These are phyloP conservation scores for Nephrotoma appendiculata DNA, from an alignment of 2,888 invertebrate species.

Conservation along the genomic window DNA sequence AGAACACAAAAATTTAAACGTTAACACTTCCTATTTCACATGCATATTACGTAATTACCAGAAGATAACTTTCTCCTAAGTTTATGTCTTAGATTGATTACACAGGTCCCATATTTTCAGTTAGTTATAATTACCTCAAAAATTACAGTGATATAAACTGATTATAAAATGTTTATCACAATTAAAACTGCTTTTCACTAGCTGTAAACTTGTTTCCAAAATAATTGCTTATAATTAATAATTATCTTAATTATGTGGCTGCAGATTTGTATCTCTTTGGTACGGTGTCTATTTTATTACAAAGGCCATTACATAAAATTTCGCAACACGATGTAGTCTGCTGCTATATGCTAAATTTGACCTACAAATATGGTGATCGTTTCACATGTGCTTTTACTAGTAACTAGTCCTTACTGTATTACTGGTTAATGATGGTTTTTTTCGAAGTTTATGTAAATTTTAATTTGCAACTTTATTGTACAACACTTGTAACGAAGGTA, in stretches of 20 bases:
- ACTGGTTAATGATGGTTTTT: too few species aligned
- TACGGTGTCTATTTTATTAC: neutral
- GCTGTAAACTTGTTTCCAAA: neutral
- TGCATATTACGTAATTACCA: too few species aligned
- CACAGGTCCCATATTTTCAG: neutral
- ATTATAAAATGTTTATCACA: neutral
- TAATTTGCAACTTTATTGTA: too few species aligned
- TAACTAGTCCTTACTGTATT: too few species aligned
- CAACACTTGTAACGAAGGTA: too few species aligned
- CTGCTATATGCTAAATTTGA: too few species aligned
- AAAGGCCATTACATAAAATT: neutral
- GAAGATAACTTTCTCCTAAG: neutral
- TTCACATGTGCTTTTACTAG: too few species aligned
- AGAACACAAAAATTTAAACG: too few species aligned
- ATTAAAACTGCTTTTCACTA: neutral
- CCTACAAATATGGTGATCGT: neutral
- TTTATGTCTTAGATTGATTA: neutral
- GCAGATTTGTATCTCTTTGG: neutral
- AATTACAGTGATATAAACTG: neutral
- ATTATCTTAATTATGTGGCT: neutral
- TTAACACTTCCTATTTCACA: too few species aligned
- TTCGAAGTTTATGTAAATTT: too few species aligned
- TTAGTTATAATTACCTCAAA: neutral
- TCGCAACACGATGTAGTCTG: neutral
- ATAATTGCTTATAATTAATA: neutral